Percentiles rank a stretch among this genome's conserved stretches.
Conservation (phyloP, 2,888 invertebrate species). For the Morpho helenor region DNA sequence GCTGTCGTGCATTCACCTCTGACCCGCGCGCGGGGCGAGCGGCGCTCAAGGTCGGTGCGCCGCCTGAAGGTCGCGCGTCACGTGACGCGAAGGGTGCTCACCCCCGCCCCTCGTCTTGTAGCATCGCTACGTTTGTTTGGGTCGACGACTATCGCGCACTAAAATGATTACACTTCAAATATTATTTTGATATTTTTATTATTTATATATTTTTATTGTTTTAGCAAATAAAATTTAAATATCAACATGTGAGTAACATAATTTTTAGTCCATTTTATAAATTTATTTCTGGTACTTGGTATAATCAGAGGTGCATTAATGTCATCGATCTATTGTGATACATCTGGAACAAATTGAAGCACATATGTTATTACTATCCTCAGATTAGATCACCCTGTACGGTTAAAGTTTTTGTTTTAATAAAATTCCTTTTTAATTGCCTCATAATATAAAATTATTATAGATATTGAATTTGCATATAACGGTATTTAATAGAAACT, state of each 20-base stretch:
- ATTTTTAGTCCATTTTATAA: too few relatives aligned
- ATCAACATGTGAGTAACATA: too few relatives aligned
- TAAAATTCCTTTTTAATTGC: background rate
- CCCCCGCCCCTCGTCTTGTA: constrained; percentile 41
- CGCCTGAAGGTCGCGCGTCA: constrained; percentile 75
- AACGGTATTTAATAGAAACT: constrained; percentile 27
- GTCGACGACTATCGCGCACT: constrained; percentile 44
- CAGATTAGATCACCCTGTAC: too few relatives aligned
- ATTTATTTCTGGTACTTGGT: background rate
- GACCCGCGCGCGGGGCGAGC: constrained; percentile 75
- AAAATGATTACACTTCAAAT: constrained; percentile 33
- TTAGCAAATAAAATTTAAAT: too few relatives aligned
- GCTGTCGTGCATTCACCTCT: constrained; percentile 74
- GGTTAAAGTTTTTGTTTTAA: too few relatives aligned
- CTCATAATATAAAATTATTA: background rate
- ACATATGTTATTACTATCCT: too few relatives aligned
- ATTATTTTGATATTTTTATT: background rate
- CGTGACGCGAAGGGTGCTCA: constrained; percentile 67
- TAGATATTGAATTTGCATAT: constrained; percentile 23
- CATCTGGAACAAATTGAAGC: too few relatives aligned
- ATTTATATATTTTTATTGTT: too few relatives aligned
- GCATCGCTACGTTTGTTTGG: constrained; percentile 37
- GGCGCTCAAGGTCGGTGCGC: constrained; percentile 77
- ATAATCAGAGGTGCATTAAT: background rate
- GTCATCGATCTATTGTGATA: too few relatives aligned